These are phyloP conservation scores for Rhagophthalmus giganteus DNA, from an alignment of 2,888 invertebrate genomes.

Conservation along the genomic window DNA sequence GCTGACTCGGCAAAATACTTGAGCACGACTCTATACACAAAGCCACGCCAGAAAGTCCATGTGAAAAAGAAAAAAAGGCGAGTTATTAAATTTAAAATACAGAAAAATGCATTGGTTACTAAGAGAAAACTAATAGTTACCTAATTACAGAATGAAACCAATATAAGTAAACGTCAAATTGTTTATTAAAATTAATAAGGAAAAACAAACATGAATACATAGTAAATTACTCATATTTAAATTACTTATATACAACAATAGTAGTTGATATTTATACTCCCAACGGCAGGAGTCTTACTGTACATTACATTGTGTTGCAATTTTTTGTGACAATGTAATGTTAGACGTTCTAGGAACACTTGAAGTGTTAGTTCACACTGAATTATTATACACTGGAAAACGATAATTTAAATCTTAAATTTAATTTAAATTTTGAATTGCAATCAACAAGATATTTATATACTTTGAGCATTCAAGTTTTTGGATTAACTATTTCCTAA, in stretches of 20 bases:
- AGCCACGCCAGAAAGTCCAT: too few relatives aligned
- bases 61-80: too few relatives aligned
- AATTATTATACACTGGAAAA: conserved; percentile 22
- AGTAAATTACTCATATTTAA: conserved; percentile 50
- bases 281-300: conserved; percentile 43
- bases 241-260: conserved; percentile 53
- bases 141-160: conserved; percentile 2
- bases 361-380: conserved; percentile 23
- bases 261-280: conserved; percentile 50
- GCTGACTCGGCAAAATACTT: too few relatives aligned
- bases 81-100: too few relatives aligned
- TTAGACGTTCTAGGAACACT: conserved; percentile 50
- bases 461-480: conserved; percentile 29
- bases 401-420: conserved; percentile 14
- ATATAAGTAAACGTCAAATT: conserved; percentile 53
- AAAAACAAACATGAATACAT: conserved; percentile 58
- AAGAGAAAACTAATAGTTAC: too few relatives aligned
- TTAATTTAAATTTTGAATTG: conserved; percentile 25
- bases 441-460: conserved; percentile 23
- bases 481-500: conserved; percentile 25
- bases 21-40: too few relatives aligned
- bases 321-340: conserved; percentile 53
- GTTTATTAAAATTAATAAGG: conserved; percentile 58
- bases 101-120: too few relatives aligned
- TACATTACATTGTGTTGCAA: conserved; percentile 46